Evolutionary conservation across 2,797 vertebrate genomes (phyloP).

Genomic region (Delichon dasypus): DNA sequence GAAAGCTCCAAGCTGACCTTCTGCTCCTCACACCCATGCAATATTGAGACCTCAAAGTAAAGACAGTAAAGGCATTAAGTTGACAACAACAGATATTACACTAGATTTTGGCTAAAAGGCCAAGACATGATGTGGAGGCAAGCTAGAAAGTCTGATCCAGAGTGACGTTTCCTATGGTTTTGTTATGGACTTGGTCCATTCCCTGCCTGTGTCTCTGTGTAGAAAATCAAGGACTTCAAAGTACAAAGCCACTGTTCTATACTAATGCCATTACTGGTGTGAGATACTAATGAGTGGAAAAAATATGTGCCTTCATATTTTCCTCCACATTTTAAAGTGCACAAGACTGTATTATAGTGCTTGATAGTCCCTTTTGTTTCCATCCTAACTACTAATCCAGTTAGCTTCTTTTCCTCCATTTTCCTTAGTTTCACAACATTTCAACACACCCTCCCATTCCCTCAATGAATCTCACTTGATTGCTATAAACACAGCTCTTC

Average conservation of each 20-base stretch:
- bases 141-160: not conserved
- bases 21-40: not conserved
- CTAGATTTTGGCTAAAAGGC: not conserved
- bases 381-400: not conserved
- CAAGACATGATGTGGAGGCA: not conserved
- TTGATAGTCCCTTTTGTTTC: not conserved
- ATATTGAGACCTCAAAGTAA: not conserved
- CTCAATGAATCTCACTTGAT: not conserved
- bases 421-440: not conserved
- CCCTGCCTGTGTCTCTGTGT: not conserved
- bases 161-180: not conserved
- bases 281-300: not conserved
- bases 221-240: not conserved
- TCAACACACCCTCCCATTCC: not conserved
- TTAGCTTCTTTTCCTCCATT: not conserved
- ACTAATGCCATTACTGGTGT: not conserved
- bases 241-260: not conserved
- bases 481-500: not conserved
- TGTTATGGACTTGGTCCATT: not conserved
- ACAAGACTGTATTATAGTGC: not conserved
- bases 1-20: not conserved
- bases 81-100: not conserved
- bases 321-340: not conserved
- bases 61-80: not conserved
- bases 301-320: not conserved